phyloP scores from a whole-genome alignment of 2,113 vertebrate species.

The Caretta caretta region DNA sequence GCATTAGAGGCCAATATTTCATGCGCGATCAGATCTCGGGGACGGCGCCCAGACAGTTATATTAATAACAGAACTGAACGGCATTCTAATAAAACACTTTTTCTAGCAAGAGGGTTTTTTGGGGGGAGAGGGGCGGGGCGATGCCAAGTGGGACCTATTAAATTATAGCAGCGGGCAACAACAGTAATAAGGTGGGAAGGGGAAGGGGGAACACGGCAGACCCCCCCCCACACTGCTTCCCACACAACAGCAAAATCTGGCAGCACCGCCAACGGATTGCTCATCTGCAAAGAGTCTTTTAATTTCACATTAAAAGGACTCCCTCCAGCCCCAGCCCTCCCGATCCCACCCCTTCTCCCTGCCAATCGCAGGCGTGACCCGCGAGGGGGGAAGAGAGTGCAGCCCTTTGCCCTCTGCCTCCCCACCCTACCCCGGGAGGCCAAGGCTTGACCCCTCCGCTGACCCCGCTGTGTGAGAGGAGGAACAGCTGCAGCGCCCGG shows the following conservation, averaged over 20 bases:
- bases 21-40: conserved; percentile 14
- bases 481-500: conserved; percentile 80
- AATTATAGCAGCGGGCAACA: conserved; percentile 14
- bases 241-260: not conserved
- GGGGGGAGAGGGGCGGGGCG: not conserved
- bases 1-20: conserved; percentile 19
- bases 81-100: not conserved
- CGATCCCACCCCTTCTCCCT: conserved; percentile 1
- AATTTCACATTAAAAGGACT: conserved; percentile 68
- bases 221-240: not conserved
- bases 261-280: not conserved
- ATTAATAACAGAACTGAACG: conserved; percentile 32
- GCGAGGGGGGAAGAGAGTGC: conserved; percentile 38
- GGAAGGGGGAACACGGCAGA: not conserved
- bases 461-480: conserved; percentile 55
- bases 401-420: conserved; percentile 78
- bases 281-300: conserved; percentile 38
- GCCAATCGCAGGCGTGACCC: conserved; percentile 63
- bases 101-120: not conserved
- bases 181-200: not conserved
- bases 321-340: not conserved
- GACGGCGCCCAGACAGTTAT: not conserved
- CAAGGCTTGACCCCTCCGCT: conserved; percentile 60
- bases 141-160: not conserved
- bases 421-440: conserved; percentile 45